These are phyloP conservation scores for Sesamia inferens DNA, from an alignment of 2,888 invertebrate genomes.

Conservation along the genomic window DNA sequence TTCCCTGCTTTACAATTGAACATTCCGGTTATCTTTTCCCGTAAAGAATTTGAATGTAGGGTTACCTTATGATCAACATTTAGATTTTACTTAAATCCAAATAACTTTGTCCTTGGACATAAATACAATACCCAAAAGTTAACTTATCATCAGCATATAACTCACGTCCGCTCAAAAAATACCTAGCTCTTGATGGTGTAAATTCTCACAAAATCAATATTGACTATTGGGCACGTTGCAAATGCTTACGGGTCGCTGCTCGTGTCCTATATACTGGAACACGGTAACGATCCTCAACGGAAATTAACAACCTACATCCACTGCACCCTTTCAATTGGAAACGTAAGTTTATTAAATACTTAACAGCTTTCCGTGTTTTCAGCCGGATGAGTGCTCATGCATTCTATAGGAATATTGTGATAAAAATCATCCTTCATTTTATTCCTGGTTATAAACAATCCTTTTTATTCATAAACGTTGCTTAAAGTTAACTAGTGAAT, in stretches of 20 bases:
- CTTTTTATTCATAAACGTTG: too few species aligned
- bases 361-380: too few species aligned
- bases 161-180: neutral
- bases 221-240: constrained; percentile 66
- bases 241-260: constrained; percentile 74
- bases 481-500: too few species aligned
- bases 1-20: neutral
- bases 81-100: neutral
- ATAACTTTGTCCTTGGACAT: neutral
- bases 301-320: constrained; percentile 31
- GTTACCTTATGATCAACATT: neutral
- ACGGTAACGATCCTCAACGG: constrained; percentile 51
- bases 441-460: too few species aligned
- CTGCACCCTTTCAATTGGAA: constrained; percentile 21
- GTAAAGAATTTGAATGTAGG: too few species aligned
- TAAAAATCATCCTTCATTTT: too few species aligned
- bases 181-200: constrained; percentile 43
- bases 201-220: constrained; percentile 79
- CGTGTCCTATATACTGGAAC: constrained; percentile 72
- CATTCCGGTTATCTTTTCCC: too few species aligned
- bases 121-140: neutral
- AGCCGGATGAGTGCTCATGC: too few species aligned
- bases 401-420: too few species aligned
- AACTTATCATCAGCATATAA: neutral
- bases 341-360: constrained; percentile 8